phyloP scores from a whole-genome alignment of 2,888 invertebrate species.

The Enoplolaimus lenunculus region DNA sequence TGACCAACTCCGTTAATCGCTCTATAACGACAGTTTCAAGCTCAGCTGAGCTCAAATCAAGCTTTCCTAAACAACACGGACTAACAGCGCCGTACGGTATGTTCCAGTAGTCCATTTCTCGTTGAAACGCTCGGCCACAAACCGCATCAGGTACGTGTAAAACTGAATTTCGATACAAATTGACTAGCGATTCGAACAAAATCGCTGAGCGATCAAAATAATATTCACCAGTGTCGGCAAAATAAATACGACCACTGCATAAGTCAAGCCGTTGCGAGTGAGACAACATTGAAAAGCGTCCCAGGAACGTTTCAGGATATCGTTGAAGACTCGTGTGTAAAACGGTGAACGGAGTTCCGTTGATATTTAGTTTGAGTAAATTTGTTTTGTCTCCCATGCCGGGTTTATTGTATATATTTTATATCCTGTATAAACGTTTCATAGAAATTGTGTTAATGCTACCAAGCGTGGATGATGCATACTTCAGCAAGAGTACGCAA shows the following conservation, averaged over 20 bases:
- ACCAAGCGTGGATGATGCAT: too few relatives aligned
- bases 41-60: too few relatives aligned
- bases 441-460: too few relatives aligned
- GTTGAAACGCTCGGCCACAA: background rate
- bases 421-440: too few relatives aligned
- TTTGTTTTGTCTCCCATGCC: background rate
- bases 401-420: too few relatives aligned
- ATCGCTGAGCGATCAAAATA: background rate
- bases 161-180: background rate
- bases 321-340: background rate
- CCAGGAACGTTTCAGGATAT: background rate
- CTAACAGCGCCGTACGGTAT: background rate
- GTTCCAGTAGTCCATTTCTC: background rate
- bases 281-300: background rate
- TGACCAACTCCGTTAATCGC: too few relatives aligned
- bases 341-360: background rate
- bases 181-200: background rate
- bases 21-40: too few relatives aligned
- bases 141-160: background rate
- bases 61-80: background rate
- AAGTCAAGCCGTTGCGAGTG: background rate
- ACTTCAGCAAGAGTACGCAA: too few relatives aligned
- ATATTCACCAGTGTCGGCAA: background rate
- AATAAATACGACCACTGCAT: background rate
- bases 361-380: background rate